Conservation (phyloP, 2,113 vertebrate genomes). For the Vidua chalybeata region DNA sequence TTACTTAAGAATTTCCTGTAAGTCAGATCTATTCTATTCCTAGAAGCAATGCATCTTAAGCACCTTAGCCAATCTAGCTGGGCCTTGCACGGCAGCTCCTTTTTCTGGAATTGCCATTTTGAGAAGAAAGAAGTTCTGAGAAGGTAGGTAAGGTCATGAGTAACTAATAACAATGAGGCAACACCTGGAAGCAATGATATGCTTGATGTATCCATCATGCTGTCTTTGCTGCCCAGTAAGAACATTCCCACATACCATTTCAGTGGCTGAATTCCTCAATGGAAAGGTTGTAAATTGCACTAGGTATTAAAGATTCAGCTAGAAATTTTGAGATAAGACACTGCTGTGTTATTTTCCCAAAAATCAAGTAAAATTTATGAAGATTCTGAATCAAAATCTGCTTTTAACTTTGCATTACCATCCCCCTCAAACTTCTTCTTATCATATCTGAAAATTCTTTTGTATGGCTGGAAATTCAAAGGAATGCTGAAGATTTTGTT, state of each 20-base stretch:
- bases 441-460: background rate
- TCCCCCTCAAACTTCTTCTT: conserved; percentile 2
- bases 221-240: conserved; percentile 48
- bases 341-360: conserved; percentile 50
- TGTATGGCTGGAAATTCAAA: conserved; percentile 4
- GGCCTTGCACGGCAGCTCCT: background rate
- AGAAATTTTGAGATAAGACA: conserved; percentile 22
- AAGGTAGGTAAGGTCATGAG: conserved; percentile 8
- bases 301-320: conserved; percentile 53
- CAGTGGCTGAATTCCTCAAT: conserved; percentile 29
- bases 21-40: background rate
- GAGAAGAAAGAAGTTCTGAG: conserved; percentile 60
- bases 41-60: background rate
- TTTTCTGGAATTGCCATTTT: conserved; percentile 23
- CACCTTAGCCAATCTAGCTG: background rate
- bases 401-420: background rate
- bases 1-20: background rate
- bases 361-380: conserved; percentile 40
- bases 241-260: conserved; percentile 54
- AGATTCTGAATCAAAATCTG: conserved; percentile 40
- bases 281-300: conserved; percentile 27
- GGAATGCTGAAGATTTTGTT: background rate
- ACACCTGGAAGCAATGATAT: conserved; percentile 71
- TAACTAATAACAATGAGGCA: conserved; percentile 58
- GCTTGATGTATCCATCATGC: conserved; percentile 45